Base-by-base conservation (phyloP, 2,888 invertebrate species). In the Stenodera caucasica region DNA sequence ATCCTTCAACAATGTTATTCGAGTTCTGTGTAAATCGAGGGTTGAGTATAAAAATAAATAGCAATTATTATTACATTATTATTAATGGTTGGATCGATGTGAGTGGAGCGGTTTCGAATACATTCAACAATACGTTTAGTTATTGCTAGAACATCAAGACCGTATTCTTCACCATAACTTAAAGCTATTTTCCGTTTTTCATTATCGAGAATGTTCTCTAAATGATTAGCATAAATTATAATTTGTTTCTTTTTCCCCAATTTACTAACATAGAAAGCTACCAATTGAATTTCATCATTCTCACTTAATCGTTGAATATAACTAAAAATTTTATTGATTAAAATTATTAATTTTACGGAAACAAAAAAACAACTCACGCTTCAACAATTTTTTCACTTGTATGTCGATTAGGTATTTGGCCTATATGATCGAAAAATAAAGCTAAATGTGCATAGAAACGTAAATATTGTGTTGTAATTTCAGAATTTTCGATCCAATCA, bases 381-480 rank as follows among this genome's bases (percentile, higher is more conserved):
- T 92, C 88, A 33, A 96, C 80, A 57, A 96, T 86, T 69, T 86
- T 85, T 74, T 93, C 90, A 18, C 90, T 90, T 58, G 88, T 81
- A 67, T 90, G 88, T 74, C 89, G 87, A 61, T 86, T 85, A 15
- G 87, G 85, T 57, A 86, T 84, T 70, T 88, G 88, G 0, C 93
- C 93, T 74, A 94, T 88, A 70, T 90, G 87, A 49, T 92, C 85
- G 64, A 96, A 84, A 70, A 96, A 89, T 4, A 97, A 82, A 12
- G 94, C 86, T 54, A 97, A 82, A 80, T 97, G 96, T 5, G 94
- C 89, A 67, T 93, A 82, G 72, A 96, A 95, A 67, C 97, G 82
- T 30, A 93, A 77, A 67, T 92, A 87, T 50, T 87, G 86, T 0
- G 84, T 75, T 0, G 82, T 76, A 8, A 64, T 33, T 45, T 82